A percentile compares a stretch with the other conserved stretches of the same genome.
Conservation (phyloP, 2,113 vertebrate genomes). For the Pelvicachromis taeniatus region DNA sequence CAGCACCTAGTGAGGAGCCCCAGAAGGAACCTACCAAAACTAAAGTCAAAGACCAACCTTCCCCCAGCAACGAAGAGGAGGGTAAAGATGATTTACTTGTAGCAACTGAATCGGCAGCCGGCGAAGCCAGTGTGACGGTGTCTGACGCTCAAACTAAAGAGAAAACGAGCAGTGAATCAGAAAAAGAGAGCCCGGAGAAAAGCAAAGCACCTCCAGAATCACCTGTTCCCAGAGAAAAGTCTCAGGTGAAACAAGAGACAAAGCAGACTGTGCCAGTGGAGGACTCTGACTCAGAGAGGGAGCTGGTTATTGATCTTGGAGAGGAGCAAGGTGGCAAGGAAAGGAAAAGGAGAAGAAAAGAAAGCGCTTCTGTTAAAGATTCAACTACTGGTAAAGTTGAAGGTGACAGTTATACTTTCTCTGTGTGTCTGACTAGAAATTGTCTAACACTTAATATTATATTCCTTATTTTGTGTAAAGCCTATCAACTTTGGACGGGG, state of each 20-base stretch:
- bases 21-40: conserved; percentile 77
- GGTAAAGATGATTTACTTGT: conserved; percentile 62
- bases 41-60: conserved; percentile 74
- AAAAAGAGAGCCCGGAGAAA: conserved; percentile 83
- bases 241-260: conserved; percentile 81
- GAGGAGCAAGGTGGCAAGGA: conserved; percentile 88
- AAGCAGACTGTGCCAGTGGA: conserved; percentile 78
- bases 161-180: conserved; percentile 68
- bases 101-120: conserved; percentile 8
- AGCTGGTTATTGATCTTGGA: conserved; percentile 94
- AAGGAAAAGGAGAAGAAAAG: conserved; percentile 86
- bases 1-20: conserved; percentile 62
- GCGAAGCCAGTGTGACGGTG: background rate
- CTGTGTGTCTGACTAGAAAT: background rate
- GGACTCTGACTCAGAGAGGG: conserved; percentile 95
- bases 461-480: background rate
- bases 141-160: conserved; percentile 69
- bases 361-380: conserved; percentile 74
- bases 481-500: background rate
- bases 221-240: conserved; percentile 76
- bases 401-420: conserved; percentile 62
- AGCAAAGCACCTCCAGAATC: conserved; percentile 68
- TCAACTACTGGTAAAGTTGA: conserved; percentile 78
- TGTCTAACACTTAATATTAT: background rate
- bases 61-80: conserved; percentile 73